phyloP scores from a whole-genome alignment of 2,888 invertebrate species.

The Loripinus fragilis region DNA sequence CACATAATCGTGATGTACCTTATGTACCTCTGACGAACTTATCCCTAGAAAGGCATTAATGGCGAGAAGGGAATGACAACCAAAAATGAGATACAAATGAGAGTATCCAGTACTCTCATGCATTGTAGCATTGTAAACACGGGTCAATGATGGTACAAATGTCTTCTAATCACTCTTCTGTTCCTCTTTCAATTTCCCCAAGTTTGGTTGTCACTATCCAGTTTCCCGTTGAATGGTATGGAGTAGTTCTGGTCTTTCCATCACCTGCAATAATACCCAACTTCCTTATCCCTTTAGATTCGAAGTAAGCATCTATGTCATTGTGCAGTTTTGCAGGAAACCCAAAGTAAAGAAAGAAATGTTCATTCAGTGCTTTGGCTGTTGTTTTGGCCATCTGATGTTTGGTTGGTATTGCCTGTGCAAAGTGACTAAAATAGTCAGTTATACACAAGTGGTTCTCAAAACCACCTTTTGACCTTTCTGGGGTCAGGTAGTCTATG shows the following conservation, averaged over 20 bases:
- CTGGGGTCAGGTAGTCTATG: neutral
- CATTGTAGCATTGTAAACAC: too few relatives aligned
- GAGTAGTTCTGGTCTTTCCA: neutral
- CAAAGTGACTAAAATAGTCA: neutral
- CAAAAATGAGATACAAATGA: too few relatives aligned
- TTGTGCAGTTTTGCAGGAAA: neutral
- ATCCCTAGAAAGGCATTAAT: too few relatives aligned
- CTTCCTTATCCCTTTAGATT: neutral
- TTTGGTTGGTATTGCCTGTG: neutral
- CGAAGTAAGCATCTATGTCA: neutral
- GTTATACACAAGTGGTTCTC: neutral
- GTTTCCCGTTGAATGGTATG: neutral
- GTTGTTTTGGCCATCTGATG: neutral
- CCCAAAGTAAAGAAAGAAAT: neutral
- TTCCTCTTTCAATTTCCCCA: neutral
- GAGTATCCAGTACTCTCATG: neutral
- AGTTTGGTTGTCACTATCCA: neutral
- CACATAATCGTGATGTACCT: too few relatives aligned
- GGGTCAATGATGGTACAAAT: neutral
- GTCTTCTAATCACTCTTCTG: neutral
- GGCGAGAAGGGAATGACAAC: too few relatives aligned
- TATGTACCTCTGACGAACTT: too few relatives aligned
- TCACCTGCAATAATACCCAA: neutral
- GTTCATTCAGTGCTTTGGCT: neutral
- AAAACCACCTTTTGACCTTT: too few relatives aligned